These are phyloP conservation scores for Antennarius maculatus DNA, from an alignment of 2,797 vertebrate species.

Conservation along the genomic window DNA sequence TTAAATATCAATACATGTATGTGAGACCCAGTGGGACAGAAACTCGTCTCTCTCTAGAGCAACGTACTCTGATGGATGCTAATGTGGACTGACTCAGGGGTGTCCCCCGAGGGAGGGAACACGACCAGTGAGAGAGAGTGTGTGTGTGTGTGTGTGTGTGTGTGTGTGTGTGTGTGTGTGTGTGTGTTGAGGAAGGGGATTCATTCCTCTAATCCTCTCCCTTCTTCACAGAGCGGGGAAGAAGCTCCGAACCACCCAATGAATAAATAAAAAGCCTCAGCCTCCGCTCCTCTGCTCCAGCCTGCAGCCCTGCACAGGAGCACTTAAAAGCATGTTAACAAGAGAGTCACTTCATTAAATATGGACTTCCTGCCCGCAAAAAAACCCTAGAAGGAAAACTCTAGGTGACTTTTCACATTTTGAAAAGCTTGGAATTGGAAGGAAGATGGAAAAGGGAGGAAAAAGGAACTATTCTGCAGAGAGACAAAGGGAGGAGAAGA, in stretches of 20 bases:
- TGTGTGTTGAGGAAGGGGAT: slow-evolving; percentile 40
- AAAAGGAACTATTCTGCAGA: slow-evolving; percentile 42
- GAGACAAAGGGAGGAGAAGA: slow-evolving; percentile 64
- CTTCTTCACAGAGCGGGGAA: slow-evolving; percentile 73
- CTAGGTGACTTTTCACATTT: slow-evolving; percentile 65
- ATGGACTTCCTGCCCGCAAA: slow-evolving; percentile 81
- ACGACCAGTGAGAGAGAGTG: slow-evolving; percentile 71
- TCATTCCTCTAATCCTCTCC: slow-evolving; percentile 80
- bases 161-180: slow-evolving; percentile 29
- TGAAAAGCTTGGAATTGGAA: slow-evolving; percentile 31
- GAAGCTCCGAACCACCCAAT: slow-evolving; percentile 80
- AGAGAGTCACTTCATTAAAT: slow-evolving; percentile 86
- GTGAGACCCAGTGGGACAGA: slow-evolving; percentile 70
- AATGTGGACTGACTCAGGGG: slow-evolving; percentile 84
- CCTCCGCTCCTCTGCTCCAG: slow-evolving; percentile 57
- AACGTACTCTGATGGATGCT: slow-evolving; percentile 82
- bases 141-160: slow-evolving; percentile 31
- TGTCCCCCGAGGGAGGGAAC: slow-evolving; percentile 82
- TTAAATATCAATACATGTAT: slow-evolving; percentile 59
- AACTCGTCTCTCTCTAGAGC: slow-evolving; percentile 71
- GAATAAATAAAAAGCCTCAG: slow-evolving; percentile 83
- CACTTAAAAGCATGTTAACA: slow-evolving; percentile 85
- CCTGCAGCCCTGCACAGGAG: slow-evolving; percentile 77
- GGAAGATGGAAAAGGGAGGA: slow-evolving; percentile 10
- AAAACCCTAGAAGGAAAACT: slow-evolving; percentile 74